Base-by-base conservation (phyloP, 2,888 invertebrate species). In the Ceratothoa steindachneri region DNA sequence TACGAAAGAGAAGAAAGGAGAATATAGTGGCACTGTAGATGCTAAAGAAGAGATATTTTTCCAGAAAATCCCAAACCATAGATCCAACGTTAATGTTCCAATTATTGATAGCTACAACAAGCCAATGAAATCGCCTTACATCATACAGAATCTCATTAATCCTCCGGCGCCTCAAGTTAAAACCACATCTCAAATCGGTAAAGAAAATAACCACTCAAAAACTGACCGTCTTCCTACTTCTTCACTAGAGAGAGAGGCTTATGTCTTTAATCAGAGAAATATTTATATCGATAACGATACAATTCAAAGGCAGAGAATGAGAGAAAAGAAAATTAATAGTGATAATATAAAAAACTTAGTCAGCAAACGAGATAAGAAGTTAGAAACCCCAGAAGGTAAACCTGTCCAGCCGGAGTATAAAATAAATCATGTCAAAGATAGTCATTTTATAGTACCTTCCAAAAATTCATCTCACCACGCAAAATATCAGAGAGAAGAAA, bases 1-100 rank as follows among this genome's bases (percentile, higher is more conserved):
- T 28, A 67, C 68, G 5, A 68, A 71, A 29, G 77, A 77, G 24
- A 75, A 73, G 60, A 78, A 78, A 51, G 74, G 72, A 5, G 78
- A 78, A 30, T 73, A 73, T 9, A 78, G 73, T 51, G 76, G 76
- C 9, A 79, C 75, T 1, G 79, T 79, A 24, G 79, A 79, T 55
- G 78, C 71, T 5, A 69, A 73, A n/a, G 78, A 78, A 22, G 78
- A 78, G 29, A 78, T 78, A 22, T 69, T 78, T 31, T 78, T 78
- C 69, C 64, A 70, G 19, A 78, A 73, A 29, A 71, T 78, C 1
- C 67, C 78, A 27, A 19, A 28, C 22, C 24, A 41, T 4, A 24
- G 41, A 1, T 24, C 19, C 1, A n/a, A n/a, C 1, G 19, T 2
- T 3, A 60, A 7, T 22, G 60, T 60, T 60, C 60, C 60, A 22